A percentile compares a stretch with the other conserved stretches of the same genome.
Conservation (phyloP, 2,113 vertebrate species). For the Proteles cristata region DNA sequence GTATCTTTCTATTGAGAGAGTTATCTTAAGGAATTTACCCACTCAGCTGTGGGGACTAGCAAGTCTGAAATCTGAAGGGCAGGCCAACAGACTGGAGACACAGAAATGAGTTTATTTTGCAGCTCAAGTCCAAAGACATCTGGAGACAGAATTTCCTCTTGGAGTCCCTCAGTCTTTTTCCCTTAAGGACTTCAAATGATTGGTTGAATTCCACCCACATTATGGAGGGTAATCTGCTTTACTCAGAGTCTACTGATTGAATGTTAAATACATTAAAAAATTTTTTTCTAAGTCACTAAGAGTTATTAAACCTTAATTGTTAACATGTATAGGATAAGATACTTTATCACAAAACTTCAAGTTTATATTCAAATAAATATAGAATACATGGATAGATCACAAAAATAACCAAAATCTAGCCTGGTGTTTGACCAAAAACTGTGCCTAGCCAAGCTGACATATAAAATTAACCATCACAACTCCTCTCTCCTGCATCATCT, state of each 20-base stretch:
- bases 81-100: not conserved
- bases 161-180: not conserved
- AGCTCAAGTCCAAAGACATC: not conserved
- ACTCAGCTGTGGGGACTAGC: not conserved
- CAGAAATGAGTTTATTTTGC: not conserved
- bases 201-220: not conserved
- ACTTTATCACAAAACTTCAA: not conserved
- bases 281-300: not conserved
- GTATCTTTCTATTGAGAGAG: not conserved
- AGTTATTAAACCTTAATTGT: not conserved
- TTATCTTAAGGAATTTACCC: not conserved
- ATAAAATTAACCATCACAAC: not conserved
- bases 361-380: not conserved
- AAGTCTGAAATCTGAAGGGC: not conserved
- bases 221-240: not conserved
- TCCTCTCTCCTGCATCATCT: not conserved
- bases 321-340: not conserved
- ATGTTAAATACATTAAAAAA: not conserved
- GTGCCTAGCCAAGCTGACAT: not conserved
- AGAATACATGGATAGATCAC: not conserved
- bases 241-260: not conserved
- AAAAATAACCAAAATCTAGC: not conserved
- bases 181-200: not conserved
- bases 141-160: not conserved
- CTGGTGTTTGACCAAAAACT: not conserved